phyloP scores from a whole-genome alignment of 2,888 invertebrate species.

The Latrodectus elegans region DNA sequence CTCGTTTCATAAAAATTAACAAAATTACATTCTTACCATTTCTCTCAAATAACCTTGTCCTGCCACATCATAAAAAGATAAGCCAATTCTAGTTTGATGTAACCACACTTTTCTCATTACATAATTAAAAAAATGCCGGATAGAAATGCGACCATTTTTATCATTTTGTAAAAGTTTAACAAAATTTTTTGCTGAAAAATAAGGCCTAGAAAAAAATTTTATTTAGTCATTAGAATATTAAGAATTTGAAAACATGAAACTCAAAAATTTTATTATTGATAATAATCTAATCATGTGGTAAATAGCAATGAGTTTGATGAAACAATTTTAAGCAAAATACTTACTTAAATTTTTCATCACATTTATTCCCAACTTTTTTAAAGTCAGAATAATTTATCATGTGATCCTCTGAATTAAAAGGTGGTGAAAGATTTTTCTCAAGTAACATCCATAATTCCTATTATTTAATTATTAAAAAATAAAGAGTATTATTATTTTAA shows the following conservation, averaged over 20 bases:
- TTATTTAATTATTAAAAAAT: background rate
- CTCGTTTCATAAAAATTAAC: background rate
- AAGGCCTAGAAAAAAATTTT: constrained; percentile 78
- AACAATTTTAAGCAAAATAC: constrained; percentile 50
- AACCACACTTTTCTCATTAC: constrained; percentile 96
- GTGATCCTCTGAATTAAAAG: constrained; percentile 84
- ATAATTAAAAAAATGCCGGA: constrained; percentile 93
- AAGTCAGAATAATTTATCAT: constrained; percentile 90
- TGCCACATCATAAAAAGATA: constrained; percentile 92
- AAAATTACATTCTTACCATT: constrained; percentile 79
- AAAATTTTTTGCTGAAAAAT: constrained; percentile 90
- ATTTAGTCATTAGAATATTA: no score
- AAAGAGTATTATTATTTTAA: no score
- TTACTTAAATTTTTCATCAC: constrained; percentile 84
- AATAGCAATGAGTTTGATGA: no score
- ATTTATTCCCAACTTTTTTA: constrained; percentile 84
- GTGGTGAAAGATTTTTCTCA: constrained; percentile 87
- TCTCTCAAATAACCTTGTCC: constrained; percentile 93
- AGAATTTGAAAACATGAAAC: no score
- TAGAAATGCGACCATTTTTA: constrained; percentile 88
- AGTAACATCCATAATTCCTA: constrained; percentile 87
- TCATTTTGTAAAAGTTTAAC: constrained; percentile 90
- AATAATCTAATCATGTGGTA: no score
- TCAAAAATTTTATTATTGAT: no score
- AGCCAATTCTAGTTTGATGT: constrained; percentile 93